phyloP scores from a whole-genome alignment of 1,140 invertebrate species.

The Monomorium pharaonis region DNA sequence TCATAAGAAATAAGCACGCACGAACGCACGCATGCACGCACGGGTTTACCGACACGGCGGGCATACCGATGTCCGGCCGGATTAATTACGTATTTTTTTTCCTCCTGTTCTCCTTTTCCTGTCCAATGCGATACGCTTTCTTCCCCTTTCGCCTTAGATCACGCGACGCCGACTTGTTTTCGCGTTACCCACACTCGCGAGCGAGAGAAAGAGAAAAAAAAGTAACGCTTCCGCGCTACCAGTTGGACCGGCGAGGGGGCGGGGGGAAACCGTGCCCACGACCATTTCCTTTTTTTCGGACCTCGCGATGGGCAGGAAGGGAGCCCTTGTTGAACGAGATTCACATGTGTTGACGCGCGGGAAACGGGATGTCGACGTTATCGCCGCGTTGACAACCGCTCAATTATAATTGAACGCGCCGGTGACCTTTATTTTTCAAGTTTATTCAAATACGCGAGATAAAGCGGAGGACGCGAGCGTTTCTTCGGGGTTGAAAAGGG shows the following conservation, averaged over 20 bases:
- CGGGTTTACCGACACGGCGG: constrained; percentile 31
- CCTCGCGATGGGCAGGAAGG: not conserved
- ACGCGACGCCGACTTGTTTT: constrained; percentile 39
- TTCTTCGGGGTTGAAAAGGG: constrained; percentile 17
- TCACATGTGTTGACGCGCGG: constrained; percentile 68
- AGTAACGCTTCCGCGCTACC: constrained; percentile 43
- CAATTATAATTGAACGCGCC: constrained; percentile 78
- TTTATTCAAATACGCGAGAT: constrained; percentile 77
- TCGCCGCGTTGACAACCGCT: constrained; percentile 75
- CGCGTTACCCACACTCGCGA: not conserved
- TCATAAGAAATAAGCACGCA: constrained; percentile 65
- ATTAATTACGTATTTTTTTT: constrained; percentile 64
- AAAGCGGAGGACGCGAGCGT: constrained; percentile 52
- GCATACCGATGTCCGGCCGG: constrained; percentile 45
- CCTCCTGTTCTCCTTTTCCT: constrained; percentile 15
- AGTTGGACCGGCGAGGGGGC: not conserved
- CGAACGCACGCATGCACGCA: not conserved
- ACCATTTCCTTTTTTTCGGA: not conserved
- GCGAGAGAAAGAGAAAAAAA: constrained; percentile 3
- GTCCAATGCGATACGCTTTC: constrained; percentile 40
- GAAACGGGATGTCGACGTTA: constrained; percentile 66
- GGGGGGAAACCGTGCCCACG: no score
- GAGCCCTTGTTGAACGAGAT: constrained; percentile 65
- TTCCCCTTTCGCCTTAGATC: constrained; percentile 18
- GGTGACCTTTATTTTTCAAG: constrained; percentile 63